Conservation (phyloP, 1,140 invertebrate genomes). For the Brachystomella parvula region DNA sequence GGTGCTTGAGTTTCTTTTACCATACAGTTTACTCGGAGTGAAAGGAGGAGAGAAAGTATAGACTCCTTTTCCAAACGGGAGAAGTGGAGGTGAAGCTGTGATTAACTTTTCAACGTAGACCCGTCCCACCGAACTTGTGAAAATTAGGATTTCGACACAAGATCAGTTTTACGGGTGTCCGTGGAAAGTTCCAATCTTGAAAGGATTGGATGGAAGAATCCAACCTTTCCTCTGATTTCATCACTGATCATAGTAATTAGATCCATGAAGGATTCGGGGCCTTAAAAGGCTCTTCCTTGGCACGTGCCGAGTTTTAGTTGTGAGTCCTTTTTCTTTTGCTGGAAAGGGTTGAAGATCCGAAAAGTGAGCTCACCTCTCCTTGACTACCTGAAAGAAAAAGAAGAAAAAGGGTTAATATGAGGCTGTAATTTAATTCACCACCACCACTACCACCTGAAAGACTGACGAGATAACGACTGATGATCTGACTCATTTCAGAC, state of each 20-base stretch:
- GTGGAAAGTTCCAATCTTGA: slow-evolving; percentile 30
- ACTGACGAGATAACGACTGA: too few species aligned
- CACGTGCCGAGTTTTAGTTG: background rate
- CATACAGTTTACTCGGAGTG: background rate
- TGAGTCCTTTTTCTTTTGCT: too few species aligned
- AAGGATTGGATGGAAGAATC: background rate
- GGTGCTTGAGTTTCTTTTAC: background rate
- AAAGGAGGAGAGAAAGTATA: background rate
- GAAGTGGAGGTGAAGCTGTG: slow-evolving; percentile 2
- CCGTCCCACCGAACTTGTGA: slow-evolving; percentile 47
- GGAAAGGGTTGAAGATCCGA: too few species aligned
- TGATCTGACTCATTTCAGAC: too few species aligned
- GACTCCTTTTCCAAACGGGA: background rate
- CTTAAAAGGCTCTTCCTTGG: background rate
- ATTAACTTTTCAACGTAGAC: slow-evolving; percentile 42
- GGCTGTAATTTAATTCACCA: too few species aligned
- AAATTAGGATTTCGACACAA: slow-evolving; percentile 41
- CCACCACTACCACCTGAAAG: too few species aligned
- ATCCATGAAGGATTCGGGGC: background rate
- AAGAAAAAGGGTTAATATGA: too few species aligned
- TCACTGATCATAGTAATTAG: background rate
- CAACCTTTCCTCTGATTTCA: background rate
- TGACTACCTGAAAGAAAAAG: too few species aligned
- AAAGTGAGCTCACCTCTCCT: too few species aligned
- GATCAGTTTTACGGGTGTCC: slow-evolving; percentile 49